Evolutionary conservation across 2,797 vertebrate genomes (phyloP), one percentile per base, ranked within the genome.

Genomic region (Gambelia wislizenii): DNA sequence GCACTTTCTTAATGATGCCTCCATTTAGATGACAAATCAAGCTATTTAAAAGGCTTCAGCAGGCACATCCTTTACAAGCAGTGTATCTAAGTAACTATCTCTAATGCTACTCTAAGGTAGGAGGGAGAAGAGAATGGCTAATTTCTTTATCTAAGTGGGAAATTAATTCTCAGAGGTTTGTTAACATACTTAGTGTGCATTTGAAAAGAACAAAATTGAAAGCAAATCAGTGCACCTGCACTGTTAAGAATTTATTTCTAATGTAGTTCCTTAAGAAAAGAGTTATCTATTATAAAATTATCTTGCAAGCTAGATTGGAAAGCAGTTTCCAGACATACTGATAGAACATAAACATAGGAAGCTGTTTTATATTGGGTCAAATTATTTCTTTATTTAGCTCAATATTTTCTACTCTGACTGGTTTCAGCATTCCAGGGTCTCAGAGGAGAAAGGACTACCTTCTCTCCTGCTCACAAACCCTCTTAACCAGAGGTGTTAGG

Each of bases 21-120:
- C 90, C 92, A 87, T 92, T 93, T 92, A 84, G 91, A 91, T 94
- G 96, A 94, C 92, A 95, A 93, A 94, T 90, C 91, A 89, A 89
- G 91, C 89, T 93, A 90, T 93, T 92, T 89, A 91, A 92, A 93
- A 88, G 79, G 83, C 93, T 69, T 49, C 56, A 0, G 80, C 90
- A 87, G 85, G 90, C 30, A n/a, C 87, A 89, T 93, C 88, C 77
- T 91, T 94, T 95, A 79, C 42, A 88, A 89, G 93, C 27, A 74
- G 85, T 87, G 95, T 94, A 95, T 94, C 95, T 87, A 95, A 91
- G 93, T 95, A 95, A 95, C 94, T 85, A 67, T n/a, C 75, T 54
- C 72, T 16, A 90, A 89, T 83, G 49, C 1, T 0, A 88, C 88
- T 91, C 54, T 79, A 59, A 90, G 91, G 90, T 86, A 84, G 94